Evolutionary conservation across 2,888 invertebrate species (phyloP).

Genomic region (Imbricaverruca yamaguchii): DNA sequence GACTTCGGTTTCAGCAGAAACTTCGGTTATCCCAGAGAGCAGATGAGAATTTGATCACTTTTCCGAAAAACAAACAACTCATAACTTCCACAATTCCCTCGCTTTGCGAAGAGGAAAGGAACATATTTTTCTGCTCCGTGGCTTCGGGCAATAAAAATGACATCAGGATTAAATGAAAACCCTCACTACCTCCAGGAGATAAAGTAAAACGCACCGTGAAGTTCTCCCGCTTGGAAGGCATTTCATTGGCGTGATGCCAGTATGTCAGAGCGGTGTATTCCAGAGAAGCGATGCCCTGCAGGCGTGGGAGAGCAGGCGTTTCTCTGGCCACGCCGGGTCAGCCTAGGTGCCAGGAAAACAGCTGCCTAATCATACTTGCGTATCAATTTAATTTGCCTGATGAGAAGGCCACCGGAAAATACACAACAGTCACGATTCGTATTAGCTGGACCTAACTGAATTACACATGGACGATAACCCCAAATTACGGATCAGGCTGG

Average conservation of each 20-base stretch:
- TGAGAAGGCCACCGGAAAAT: not conserved
- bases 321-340: not conserved
- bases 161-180: not conserved
- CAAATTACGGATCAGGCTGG: not conserved
- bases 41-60: not conserved
- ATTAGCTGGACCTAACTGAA: not conserved
- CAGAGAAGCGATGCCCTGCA: not conserved
- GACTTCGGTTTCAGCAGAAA: no score
- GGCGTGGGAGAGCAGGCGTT: no score
- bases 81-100: not conserved
- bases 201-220: not conserved
- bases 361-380: not conserved
- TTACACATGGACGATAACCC: not conserved
- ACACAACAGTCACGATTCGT: not conserved
- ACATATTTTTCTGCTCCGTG: not conserved
- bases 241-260: not conserved
- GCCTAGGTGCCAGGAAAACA: not conserved
- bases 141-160: not conserved
- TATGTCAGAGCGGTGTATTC: not conserved
- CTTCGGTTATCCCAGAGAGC: not conserved
- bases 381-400: not conserved
- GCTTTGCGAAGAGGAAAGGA: not conserved
- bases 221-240: not conserved
- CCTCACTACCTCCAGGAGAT: not conserved
- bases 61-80: not conserved